Evolutionary conservation across 1,140 invertebrate species (phyloP).

Genomic region (Bombus vancouverensis): DNA sequence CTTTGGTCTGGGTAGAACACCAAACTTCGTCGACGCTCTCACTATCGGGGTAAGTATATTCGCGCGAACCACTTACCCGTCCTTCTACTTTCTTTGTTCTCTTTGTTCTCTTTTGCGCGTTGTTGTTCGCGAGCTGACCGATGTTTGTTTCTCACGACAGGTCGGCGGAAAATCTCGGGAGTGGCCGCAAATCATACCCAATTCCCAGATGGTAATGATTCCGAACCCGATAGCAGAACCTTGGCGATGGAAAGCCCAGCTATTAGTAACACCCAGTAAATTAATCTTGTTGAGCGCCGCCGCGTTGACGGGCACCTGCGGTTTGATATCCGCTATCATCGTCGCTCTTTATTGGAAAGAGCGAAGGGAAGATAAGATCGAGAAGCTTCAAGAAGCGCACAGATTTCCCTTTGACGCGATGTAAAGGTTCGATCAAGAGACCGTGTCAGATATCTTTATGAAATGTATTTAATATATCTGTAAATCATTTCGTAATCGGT

Average conservation of each 20-base stretch:
- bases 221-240: constrained; percentile 92
- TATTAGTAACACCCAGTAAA: constrained; percentile 98
- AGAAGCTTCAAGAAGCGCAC: constrained; percentile 93
- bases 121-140: too few relatives aligned
- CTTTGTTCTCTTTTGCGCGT: too few relatives aligned
- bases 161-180: constrained; percentile 83
- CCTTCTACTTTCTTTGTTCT: too few relatives aligned
- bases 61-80: not conserved
- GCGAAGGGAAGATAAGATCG: constrained; percentile 94
- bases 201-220: constrained; percentile 98
- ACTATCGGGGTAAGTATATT: constrained; percentile 88
- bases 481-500: constrained; percentile 36
- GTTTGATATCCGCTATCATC: constrained; percentile 93
- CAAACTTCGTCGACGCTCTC: constrained; percentile 97
- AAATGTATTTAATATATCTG: constrained; percentile 41
- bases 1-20: constrained; percentile 97
- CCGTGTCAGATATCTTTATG: constrained; percentile 7
- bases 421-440: constrained; percentile 78
- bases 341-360: constrained; percentile 96
- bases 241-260: constrained; percentile 93
- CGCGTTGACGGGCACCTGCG: constrained; percentile 93
- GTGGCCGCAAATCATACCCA: constrained; percentile 98
- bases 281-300: constrained; percentile 95
- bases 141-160: constrained; percentile 51
- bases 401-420: constrained; percentile 92